A percentile compares a stretch with the other conserved stretches of the same genome.
Evolutionary conservation across 2,888 invertebrate genomes (phyloP).

Genomic region (Scaptomyza polygonia): DNA sequence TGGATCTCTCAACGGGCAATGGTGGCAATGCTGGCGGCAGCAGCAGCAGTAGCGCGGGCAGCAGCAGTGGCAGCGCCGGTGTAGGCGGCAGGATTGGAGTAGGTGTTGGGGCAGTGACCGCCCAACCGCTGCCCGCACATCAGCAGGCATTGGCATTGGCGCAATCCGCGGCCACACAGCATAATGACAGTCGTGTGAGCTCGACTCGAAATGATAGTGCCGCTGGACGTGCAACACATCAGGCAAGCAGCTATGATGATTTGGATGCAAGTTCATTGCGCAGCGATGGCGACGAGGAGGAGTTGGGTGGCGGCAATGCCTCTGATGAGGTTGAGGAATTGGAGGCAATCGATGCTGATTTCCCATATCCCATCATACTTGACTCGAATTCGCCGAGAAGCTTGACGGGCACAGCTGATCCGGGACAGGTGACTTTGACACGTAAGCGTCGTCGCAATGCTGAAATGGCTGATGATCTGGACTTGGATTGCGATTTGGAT

Average conservation of each 20-base stretch:
- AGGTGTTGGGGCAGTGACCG: neutral
- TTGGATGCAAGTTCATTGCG: constrained; percentile 75
- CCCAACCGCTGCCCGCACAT: constrained; percentile 72
- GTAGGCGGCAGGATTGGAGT: constrained; percentile 14
- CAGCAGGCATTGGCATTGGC: constrained; percentile 56
- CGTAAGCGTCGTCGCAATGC: constrained; percentile 72
- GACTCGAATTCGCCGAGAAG: constrained; percentile 77
- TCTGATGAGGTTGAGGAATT: constrained; percentile 82
- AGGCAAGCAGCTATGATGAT: constrained; percentile 77
- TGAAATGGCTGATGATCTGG: constrained; percentile 45
- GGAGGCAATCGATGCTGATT: constrained; percentile 83
- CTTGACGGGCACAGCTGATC: constrained; percentile 33
- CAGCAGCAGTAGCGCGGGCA: constrained; percentile 21
- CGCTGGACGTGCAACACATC: constrained; percentile 30
- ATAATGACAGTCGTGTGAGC: constrained; percentile 82
- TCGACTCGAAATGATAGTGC: constrained; percentile 80
- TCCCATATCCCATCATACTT: constrained; percentile 82
- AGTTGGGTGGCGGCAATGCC: constrained; percentile 47
- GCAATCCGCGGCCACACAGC: constrained; percentile 6
- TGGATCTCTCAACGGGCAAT: constrained; percentile 71
- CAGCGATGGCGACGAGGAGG: constrained; percentile 67
- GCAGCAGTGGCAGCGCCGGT: constrained; percentile 21
- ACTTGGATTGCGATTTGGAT: constrained; percentile 54
- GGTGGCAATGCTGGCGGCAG: constrained; percentile 29
- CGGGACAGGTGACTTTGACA: constrained; percentile 22